Percentiles rank a stretch among this genome's conserved stretches.
These are phyloP conservation scores for Ochlodes sylvanus DNA, from an alignment of 2,888 invertebrate genomes.

Conservation along the genomic window DNA sequence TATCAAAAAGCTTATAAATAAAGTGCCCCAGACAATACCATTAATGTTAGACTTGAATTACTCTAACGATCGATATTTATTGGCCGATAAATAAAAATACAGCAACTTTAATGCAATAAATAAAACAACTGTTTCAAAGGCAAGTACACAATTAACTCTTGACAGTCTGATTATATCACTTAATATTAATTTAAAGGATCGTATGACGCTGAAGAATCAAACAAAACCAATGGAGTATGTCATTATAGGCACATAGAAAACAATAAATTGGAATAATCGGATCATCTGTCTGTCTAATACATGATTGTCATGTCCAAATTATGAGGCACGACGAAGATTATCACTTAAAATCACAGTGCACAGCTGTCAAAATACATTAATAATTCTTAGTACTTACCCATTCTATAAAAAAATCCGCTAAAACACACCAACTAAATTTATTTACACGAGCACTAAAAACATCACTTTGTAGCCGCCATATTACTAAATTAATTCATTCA, in stretches of 20 bases:
- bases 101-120: neutral
- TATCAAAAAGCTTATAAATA: constrained; percentile 37
- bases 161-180: neutral
- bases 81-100: neutral
- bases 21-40: constrained; percentile 16
- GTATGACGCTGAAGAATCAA: neutral
- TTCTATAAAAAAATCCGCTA: constrained; percentile 52
- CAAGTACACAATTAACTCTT: neutral
- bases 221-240: neutral
- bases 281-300: constrained; percentile 8
- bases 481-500: constrained; percentile 52
- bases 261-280: constrained; percentile 6
- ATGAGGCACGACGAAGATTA: neutral
- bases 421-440: constrained; percentile 56
- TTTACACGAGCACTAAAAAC: constrained; percentile 72
- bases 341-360: neutral
- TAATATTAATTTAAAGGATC: neutral
- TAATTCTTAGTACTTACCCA: constrained; percentile 64
- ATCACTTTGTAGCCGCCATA: constrained; percentile 74
- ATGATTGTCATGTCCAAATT: constrained; percentile 6
- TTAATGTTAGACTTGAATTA: neutral
- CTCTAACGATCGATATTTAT: neutral
- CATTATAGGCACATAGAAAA: constrained; percentile 4
- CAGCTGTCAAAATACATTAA: neutral
- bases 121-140: constrained; percentile 1